Evolutionary conservation across 2,888 invertebrate species (phyloP).

Genomic region (Sphecodes monilicornis): DNA sequence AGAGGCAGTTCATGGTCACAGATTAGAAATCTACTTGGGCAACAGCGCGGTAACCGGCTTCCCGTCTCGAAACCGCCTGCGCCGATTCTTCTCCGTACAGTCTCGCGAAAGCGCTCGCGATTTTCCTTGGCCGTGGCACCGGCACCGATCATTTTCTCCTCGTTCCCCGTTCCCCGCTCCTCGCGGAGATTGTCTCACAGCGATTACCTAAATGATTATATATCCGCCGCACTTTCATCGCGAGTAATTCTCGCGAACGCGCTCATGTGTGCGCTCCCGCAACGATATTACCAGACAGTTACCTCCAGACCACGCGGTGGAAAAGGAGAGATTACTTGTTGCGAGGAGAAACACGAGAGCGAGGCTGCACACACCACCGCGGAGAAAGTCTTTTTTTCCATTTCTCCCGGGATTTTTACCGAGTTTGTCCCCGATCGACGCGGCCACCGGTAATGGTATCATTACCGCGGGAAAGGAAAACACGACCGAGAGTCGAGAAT

Average conservation of each 20-base stretch:
- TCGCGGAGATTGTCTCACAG: conserved; percentile 73
- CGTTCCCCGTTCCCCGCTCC: neutral
- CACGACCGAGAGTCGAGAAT: neutral
- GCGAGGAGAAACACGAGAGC: conserved; percentile 24
- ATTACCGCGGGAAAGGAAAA: neutral
- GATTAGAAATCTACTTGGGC: conserved; percentile 28
- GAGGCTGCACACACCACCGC: neutral
- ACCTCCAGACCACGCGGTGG: conserved; percentile 48
- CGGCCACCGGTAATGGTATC: conserved; percentile 9
- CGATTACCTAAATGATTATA: conserved; percentile 78
- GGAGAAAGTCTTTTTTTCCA: conserved; percentile 61
- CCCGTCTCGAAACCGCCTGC: conserved; percentile 27
- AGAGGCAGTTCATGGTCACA: neutral
- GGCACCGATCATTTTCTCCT: conserved; percentile 65
- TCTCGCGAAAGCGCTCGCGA: conserved; percentile 66
- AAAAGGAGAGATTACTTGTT: conserved; percentile 47
- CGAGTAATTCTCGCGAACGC: conserved; percentile 61
- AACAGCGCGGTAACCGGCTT: conserved; percentile 28
- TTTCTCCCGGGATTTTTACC: conserved; percentile 33
- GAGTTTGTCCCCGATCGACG: conserved; percentile 19
- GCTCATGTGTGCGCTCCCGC: neutral
- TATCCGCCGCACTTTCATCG: conserved; percentile 75
- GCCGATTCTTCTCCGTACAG: conserved; percentile 38
- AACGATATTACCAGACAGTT: conserved; percentile 62
- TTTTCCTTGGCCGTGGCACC: conserved; percentile 74